Evolutionary conservation across 2,797 vertebrate species (phyloP).

Genomic region (Acropternis orthonyx): DNA sequence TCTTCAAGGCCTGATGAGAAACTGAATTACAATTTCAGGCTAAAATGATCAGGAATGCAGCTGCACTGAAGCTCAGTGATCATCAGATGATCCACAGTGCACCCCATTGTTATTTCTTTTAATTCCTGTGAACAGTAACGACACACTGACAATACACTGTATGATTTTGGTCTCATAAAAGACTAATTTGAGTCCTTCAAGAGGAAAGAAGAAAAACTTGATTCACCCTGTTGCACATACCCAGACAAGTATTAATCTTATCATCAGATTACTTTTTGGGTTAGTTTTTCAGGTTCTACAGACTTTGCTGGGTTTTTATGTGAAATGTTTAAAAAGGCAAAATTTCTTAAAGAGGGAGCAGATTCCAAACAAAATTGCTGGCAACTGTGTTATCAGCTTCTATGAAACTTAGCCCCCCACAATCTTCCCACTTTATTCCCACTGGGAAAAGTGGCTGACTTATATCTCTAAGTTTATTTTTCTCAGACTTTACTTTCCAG

Average conservation of each 20-base stretch:
- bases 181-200: background rate
- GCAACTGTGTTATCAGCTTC: background rate
- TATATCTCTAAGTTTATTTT: constrained; percentile 16
- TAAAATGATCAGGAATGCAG: background rate
- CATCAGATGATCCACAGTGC: background rate
- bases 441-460: background rate
- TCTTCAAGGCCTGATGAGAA: background rate
- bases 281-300: constrained; percentile 54
- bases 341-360: background rate
- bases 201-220: constrained; percentile 66
- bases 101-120: background rate
- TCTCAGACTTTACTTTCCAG: constrained; percentile 7
- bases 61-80: background rate
- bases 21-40: background rate
- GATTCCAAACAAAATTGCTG: background rate
- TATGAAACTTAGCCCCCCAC: background rate
- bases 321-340: background rate
- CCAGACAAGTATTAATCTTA: constrained; percentile 29
- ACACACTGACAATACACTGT: background rate
- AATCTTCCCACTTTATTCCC: background rate
- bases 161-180: background rate
- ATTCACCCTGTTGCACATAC: constrained; percentile 6
- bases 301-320: background rate
- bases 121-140: background rate
- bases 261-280: background rate